Percentiles rank a stretch among this genome's conserved stretches.
These are phyloP conservation scores for Phycodurus eques DNA, from an alignment of 2,113 vertebrate genomes.

Conservation along the genomic window DNA sequence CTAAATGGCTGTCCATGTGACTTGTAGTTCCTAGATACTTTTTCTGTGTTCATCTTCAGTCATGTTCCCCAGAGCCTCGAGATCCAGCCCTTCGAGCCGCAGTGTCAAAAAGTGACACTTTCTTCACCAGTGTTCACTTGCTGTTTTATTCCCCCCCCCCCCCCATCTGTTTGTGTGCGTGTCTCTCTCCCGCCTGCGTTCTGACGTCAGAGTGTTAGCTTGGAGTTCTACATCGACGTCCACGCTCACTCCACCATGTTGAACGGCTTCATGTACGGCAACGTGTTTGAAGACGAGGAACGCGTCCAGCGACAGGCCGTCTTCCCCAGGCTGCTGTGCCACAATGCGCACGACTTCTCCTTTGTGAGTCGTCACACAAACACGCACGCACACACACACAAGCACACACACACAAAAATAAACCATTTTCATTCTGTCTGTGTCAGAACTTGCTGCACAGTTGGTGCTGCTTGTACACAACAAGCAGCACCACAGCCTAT, in stretches of 20 bases:
- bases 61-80: neutral
- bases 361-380: conserved; percentile 77
- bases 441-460: no score
- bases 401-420: neutral
- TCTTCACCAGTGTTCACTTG: conserved; percentile 27
- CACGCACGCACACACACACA: neutral
- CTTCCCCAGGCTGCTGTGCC: conserved; percentile 91
- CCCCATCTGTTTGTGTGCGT: conserved; percentile 18
- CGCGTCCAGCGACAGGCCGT: conserved; percentile 91
- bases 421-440: no score
- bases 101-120: conserved; percentile 25
- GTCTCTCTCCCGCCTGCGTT: conserved; percentile 18
- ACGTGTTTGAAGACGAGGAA: conserved; percentile 95
- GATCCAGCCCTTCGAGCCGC: neutral
- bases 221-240: conserved; percentile 98
- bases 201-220: conserved; percentile 83
- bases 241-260: conserved; percentile 99
- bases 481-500: no score
- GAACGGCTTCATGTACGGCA: conserved; percentile 99
- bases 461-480: no score
- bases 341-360: conserved; percentile 95
- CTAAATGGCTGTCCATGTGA: no score
- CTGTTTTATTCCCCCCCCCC: no score
- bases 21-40: no score
- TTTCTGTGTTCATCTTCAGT: neutral